Conservation (phyloP, 2,797 vertebrate genomes). For the Botia kubotai region DNA sequence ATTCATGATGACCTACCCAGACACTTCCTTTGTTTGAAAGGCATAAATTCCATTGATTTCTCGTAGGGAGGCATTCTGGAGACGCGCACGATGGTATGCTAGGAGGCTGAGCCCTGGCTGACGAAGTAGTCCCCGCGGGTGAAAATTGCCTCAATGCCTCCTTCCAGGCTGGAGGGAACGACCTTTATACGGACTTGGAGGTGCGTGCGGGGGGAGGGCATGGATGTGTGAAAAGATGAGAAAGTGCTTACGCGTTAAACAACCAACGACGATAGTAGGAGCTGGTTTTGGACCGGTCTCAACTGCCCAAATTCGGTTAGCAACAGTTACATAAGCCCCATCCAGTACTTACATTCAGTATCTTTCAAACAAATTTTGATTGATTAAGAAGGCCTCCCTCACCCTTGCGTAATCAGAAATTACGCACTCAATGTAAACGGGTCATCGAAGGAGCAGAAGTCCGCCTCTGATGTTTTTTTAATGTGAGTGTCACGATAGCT, state of each 20-base stretch:
- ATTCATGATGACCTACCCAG: conserved; percentile 70
- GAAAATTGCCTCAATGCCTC: conserved; percentile 69
- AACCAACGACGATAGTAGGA: conserved; percentile 7
- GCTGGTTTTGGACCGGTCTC: conserved; percentile 26
- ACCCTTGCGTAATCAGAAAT: conserved; percentile 1
- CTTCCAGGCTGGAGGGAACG: neutral
- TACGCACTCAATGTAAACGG: conserved; percentile 10
- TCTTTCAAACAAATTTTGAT: neutral
- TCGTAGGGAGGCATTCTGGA: conserved; percentile 80
- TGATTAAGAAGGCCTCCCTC: neutral
- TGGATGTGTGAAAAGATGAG: conserved; percentile 68
- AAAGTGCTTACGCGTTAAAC: conserved; percentile 50
- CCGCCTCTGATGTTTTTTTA: conserved; percentile 57
- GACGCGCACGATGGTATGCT: neutral
- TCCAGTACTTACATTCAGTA: neutral
- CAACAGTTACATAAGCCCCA: conserved; percentile 16
- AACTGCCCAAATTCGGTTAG: neutral
- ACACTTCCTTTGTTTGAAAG: conserved; percentile 84
- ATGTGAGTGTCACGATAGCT: conserved; percentile 51
- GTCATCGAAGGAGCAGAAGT: conserved; percentile 54
- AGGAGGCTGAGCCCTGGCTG: conserved; percentile 61
- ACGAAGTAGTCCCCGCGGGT: conserved; percentile 68
- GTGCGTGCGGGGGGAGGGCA: conserved; percentile 43
- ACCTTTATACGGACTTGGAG: conserved; percentile 69
- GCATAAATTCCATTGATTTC: conserved; percentile 80